phyloP scores from a whole-genome alignment of 2,797 vertebrate species.

The Coregonus ussuriensis region DNA sequence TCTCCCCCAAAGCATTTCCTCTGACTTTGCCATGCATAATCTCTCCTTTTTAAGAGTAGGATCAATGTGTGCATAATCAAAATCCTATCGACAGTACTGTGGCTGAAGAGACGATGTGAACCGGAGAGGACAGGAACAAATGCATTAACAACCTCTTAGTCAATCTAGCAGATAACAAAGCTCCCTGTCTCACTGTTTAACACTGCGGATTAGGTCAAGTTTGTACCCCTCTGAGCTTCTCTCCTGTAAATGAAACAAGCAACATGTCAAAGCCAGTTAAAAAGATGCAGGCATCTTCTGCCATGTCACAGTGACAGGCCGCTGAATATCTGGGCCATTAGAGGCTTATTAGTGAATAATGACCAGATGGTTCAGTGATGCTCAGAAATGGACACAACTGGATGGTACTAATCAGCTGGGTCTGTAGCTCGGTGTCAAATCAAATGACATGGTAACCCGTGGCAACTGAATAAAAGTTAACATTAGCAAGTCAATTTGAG shows the following conservation, averaged over 20 bases:
- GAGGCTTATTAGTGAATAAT: constrained; percentile 99
- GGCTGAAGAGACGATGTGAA: constrained; percentile 49
- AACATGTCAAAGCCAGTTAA: constrained; percentile 99
- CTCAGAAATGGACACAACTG: constrained; percentile 99
- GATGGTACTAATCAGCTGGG: constrained; percentile 99
- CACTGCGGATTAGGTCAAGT: constrained; percentile 99
- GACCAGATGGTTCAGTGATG: constrained; percentile 99
- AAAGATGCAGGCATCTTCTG: constrained; percentile 99
- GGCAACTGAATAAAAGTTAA: constrained; percentile 99
- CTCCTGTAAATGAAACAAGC: constrained; percentile 99
- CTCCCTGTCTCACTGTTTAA: constrained; percentile 96
- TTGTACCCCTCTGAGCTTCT: constrained; percentile 98
- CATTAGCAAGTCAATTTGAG: constrained; percentile 99
- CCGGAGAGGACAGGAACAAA: constrained; percentile 62
- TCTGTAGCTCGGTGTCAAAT: constrained; percentile 99
- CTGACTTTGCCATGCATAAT: too few relatives aligned
- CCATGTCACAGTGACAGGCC: constrained; percentile 99
- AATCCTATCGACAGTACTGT: constrained; percentile 80
- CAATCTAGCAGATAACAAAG: constrained; percentile 97
- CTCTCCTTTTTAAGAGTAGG: too few relatives aligned
- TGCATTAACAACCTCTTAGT: constrained; percentile 98
- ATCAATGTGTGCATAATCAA: constrained; percentile 76
- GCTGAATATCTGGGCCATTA: constrained; percentile 99
- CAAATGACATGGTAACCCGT: constrained; percentile 99
- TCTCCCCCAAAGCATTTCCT: too few relatives aligned